phyloP scores from a whole-genome alignment of 2,888 invertebrate species.

The Steinernema carpocapsae region DNA sequence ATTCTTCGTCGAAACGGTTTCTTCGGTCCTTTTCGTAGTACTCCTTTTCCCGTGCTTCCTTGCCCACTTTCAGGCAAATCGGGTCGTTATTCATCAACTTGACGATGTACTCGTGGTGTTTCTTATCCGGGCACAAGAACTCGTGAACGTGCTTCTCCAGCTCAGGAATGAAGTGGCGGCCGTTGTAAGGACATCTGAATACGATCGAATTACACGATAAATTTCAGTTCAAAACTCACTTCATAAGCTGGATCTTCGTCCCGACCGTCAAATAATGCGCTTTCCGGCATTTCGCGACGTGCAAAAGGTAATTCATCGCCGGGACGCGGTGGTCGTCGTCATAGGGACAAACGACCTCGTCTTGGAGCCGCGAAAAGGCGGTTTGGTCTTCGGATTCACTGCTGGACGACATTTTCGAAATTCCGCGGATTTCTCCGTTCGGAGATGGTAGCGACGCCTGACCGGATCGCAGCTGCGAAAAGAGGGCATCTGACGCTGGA shows the following conservation, averaged over 20 bases:
- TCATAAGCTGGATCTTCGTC: conserved; percentile 7
- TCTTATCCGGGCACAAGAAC: neutral
- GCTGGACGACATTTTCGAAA: neutral
- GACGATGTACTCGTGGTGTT: conserved; percentile 1
- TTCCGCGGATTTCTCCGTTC: neutral
- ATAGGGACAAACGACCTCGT: conserved; percentile 15
- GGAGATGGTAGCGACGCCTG: neutral
- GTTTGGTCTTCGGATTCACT: too few relatives aligned
- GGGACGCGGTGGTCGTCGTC: conserved; percentile 20
- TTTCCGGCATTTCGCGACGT: conserved; percentile 24
- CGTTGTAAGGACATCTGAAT: conserved; percentile 21
- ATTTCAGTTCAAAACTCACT: neutral
- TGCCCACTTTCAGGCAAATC: neutral
- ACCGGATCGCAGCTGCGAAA: too few relatives aligned
- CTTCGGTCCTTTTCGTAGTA: neutral
- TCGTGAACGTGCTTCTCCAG: neutral
- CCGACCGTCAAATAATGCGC: conserved; percentile 3
- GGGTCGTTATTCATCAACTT: neutral
- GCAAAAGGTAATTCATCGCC: neutral
- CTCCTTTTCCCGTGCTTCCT: neutral
- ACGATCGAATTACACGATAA: neutral
- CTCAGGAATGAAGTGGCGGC: conserved; percentile 9
- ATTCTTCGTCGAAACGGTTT: conserved; percentile 5
- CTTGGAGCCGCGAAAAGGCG: too few relatives aligned
- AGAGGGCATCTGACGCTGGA: too few relatives aligned